Evolutionary conservation across 2,888 invertebrate genomes (phyloP).

Genomic region (Drosophila mimica): DNA sequence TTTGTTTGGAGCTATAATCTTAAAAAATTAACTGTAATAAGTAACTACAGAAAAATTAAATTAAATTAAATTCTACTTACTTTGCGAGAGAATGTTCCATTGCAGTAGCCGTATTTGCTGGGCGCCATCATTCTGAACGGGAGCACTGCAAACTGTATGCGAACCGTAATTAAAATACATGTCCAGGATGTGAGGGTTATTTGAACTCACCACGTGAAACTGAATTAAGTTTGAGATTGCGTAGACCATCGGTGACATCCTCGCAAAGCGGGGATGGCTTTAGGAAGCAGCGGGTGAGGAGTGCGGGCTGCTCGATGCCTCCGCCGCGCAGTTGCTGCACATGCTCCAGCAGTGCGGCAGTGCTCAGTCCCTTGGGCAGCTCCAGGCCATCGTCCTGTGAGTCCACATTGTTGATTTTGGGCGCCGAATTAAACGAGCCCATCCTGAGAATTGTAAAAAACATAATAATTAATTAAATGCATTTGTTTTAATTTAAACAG

Average conservation of each 20-base stretch:
- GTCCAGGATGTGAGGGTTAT: neutral
- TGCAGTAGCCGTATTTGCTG: slow-evolving; percentile 87
- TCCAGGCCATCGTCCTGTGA: slow-evolving; percentile 87
- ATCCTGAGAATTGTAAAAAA: slow-evolving; percentile 86
- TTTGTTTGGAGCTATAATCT: neutral
- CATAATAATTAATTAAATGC: neutral
- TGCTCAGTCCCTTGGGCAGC: slow-evolving; percentile 85
- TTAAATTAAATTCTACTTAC: no score
- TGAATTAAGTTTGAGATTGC: slow-evolving; percentile 85
- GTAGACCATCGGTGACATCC: slow-evolving; percentile 83
- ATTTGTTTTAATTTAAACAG: neutral
- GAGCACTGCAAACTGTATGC: slow-evolving; percentile 85
- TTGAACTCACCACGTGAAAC: slow-evolving; percentile 84
- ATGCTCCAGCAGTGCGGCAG: slow-evolving; percentile 86
- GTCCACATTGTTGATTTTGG: slow-evolving; percentile 88
- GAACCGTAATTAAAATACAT: neutral
- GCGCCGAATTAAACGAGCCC: slow-evolving; percentile 90
- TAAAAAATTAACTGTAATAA: neutral
- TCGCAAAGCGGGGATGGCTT: slow-evolving; percentile 74
- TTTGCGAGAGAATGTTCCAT: slow-evolving; percentile 91
- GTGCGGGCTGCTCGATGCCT: slow-evolving; percentile 84
- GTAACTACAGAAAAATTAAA: neutral
- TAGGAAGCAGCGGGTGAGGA: slow-evolving; percentile 84
- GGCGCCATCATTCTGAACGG: slow-evolving; percentile 82
- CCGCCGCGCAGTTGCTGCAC: slow-evolving; percentile 86